Evolutionary conservation across 2,113 vertebrate genomes (phyloP).

Genomic region (Nicator chloris): DNA sequence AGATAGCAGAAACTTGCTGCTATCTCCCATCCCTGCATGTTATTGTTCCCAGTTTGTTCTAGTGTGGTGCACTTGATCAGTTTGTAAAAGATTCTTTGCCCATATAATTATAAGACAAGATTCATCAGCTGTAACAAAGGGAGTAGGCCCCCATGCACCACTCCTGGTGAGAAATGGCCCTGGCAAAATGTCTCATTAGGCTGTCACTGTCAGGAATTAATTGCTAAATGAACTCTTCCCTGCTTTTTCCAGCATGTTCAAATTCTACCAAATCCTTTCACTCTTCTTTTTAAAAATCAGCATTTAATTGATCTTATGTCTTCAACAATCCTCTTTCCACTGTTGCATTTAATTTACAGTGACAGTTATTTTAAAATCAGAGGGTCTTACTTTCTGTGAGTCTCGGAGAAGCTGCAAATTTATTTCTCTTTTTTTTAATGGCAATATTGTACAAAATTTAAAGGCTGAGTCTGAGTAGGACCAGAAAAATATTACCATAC

Average conservation of each 20-base stretch:
- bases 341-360: neutral
- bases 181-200: neutral
- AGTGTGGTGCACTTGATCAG: neutral
- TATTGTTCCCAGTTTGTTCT: neutral
- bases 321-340: neutral
- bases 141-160: neutral
- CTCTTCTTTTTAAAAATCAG: neutral
- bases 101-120: neutral
- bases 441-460: neutral
- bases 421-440: neutral
- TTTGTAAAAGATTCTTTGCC: neutral
- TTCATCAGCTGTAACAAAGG: neutral
- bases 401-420: neutral
- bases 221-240: neutral
- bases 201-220: neutral
- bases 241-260: neutral
- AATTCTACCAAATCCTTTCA: neutral
- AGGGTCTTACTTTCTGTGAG: neutral
- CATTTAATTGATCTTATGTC: neutral
- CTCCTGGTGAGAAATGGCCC: neutral
- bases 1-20: too few species aligned
- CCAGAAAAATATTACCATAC: neutral
- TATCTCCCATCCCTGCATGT: neutral
- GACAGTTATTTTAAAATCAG: neutral
- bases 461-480: neutral